Base-by-base conservation (phyloP, 1,140 invertebrate species). In the Armadillidium nasatum region DNA sequence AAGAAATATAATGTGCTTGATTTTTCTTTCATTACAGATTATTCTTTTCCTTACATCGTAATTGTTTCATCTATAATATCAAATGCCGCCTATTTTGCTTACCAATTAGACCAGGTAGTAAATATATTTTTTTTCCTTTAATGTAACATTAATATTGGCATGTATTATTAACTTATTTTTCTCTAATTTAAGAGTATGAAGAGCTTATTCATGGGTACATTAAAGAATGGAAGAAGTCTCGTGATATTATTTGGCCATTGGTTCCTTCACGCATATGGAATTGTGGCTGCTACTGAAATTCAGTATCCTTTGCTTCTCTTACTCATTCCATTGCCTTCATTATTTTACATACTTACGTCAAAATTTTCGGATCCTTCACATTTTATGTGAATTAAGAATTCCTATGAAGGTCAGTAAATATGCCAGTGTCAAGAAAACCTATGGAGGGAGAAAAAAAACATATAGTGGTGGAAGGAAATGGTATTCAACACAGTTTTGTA, bases 341-440 rank as follows among this genome's bases (percentile, higher is more conserved):
- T 96, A 19, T 96, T 98, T 85, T 98, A 98, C 83, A 93, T 98
- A 78, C 84, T 95, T 15, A 98, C 96, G 0, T 93, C 93, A 0
- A 90, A 90, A 80, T 97, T 97, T 84, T 97, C 95, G 0, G 93
- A 97, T 87, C 95, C 95, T 4, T 60, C 50, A 15, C 19, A 15
- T 3, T 60, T 60, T 19, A 60, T 19, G 11, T 60, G 50, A 60
- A 60, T 10, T 19, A 7, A 33, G 33, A 33, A 33, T 33, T 33
- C 33, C 1, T 33, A 33, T 33, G 33, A 33, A 33, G 33, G 1
- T 33, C 2, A 6, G 33, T 33, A 33, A 33, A 6, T 33, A 6
- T 6, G 33, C 33, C 33, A 33, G 6, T 33, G 33, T 33, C 33
- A 3, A 33, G 33, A 33, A 33, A 33, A 33, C 33, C 33, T 33